Evolutionary conservation across 2,888 invertebrate species (phyloP), one percentile per base, ranked within the genome.

Genomic region (Calephelis perditalis): DNA sequence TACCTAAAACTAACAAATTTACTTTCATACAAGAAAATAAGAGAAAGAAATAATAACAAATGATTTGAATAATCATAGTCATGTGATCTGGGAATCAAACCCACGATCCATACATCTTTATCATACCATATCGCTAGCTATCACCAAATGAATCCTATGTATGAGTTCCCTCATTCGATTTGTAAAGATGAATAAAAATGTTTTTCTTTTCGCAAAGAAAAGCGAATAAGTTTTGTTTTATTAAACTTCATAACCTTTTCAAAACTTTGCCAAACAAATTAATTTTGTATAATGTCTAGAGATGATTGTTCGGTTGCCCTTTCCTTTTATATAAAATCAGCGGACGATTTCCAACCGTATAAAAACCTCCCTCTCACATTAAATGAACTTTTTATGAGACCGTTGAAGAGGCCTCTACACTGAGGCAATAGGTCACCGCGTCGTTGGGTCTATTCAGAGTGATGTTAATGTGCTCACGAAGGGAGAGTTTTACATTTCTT

Each of bases 351-450:
- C 62, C 64, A 68, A 70, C 72, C 70, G 69, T 72, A 76, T 74
- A 74, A 73, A 71, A 68, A 66, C 71, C 69, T 71, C 72, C 73
- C 73, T 73, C 74, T 77, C 73, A 76, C 73, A 78, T 75, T 73
- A 72, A 78, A 78, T 74, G 72, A 76, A 79, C 75, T 76, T 76
- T 40, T 80, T 77, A 75, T 70, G 72, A 74, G 71, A 67, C 69
- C 68, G 68, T 73, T 72, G 66, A 72, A 73, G 68, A 67, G 70
- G 68, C 69, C 63, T 67, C 68, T 61, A 66, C 68, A 71, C 65
- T 70, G 65, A 74, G 76, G 71, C 77, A 79, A 71, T 79, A 72
- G 80, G 81, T 79, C 78, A 80, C 73, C 71, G 70, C 70, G 72
- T 68, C 70, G 65, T 64, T 64, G 66, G 68, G 66, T 68, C 67